Percentiles rank a stretch among this genome's conserved stretches.
These are phyloP conservation scores for Phthorimaea operculella DNA, from an alignment of 1,140 invertebrate species.

Conservation along the genomic window DNA sequence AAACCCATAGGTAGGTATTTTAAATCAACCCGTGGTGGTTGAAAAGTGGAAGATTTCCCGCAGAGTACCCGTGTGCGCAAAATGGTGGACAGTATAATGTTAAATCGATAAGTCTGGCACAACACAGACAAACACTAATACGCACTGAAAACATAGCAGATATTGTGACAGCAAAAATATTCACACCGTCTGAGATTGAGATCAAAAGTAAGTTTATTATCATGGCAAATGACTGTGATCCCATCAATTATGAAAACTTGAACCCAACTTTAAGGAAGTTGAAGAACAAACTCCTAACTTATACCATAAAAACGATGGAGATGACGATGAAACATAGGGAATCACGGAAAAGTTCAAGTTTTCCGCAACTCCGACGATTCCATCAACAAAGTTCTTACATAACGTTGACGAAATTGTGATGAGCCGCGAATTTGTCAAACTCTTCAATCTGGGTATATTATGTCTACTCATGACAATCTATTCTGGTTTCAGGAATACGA, in stretches of 20 bases:
- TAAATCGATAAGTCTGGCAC: conserved; percentile 45
- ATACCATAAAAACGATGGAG: not conserved
- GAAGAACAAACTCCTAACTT: not conserved
- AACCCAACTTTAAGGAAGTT: not conserved
- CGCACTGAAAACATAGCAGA: too few relatives aligned
- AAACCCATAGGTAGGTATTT: too few relatives aligned
- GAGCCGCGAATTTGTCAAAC: not conserved
- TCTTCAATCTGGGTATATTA: not conserved
- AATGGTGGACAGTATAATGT: conserved; percentile 57
- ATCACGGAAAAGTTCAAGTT: not conserved
- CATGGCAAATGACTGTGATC: too few relatives aligned
- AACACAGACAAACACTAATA: not conserved
- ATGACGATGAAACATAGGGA: not conserved
- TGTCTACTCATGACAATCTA: too few relatives aligned
- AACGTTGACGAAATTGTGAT: not conserved
- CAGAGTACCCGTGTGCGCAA: conserved; percentile 27
- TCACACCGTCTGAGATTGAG: not conserved
- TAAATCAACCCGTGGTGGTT: too few relatives aligned
- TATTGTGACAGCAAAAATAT: too few relatives aligned
- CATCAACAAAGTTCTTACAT: not conserved
- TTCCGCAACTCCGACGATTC: not conserved
- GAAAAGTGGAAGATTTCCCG: too few relatives aligned
- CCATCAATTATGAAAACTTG: too few relatives aligned
- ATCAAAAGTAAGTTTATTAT: not conserved
- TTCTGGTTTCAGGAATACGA: not conserved